Evolutionary conservation across 1,140 invertebrate genomes (phyloP), one percentile per base, ranked within the genome.

Genomic region (Muscidifurax raptorellus): DNA sequence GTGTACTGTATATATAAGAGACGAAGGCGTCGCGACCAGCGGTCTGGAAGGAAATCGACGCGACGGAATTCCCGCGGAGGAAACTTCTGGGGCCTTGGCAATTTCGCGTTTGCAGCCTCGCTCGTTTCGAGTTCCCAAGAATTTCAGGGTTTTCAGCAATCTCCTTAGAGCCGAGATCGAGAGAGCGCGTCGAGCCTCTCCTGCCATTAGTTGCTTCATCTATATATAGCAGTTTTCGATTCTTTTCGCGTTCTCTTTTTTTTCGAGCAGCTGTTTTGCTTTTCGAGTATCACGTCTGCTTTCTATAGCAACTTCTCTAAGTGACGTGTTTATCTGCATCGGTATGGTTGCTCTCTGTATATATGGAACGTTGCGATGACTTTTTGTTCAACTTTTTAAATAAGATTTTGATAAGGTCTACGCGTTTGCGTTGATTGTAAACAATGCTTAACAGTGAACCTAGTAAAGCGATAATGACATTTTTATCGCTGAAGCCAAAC

Each of bases 41-140:
- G 69, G 47, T 13, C 80, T 44, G 69, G 80, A 82, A 82, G 47
- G 18, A 59, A 82, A 72, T 72, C 80, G 80, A 9, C 69, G 18
- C 67, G 69, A 74, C 80, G 80, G 64, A 13, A 78, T 64, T 78
- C 59, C 22, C 77, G 66, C 36, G 52, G 44, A 77, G 40, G 32
- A 36, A 36, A 69, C 32, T 74, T 74, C 18, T 44, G 25, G 28
- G 80, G 69, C 27, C 66, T 47, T 25, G 66, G 64, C 66, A 79
- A 79, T 79, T 79, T 67, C 10, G 64, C 27, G 5, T 59, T 59
- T 12, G 30, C n/a, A n/a, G n/a, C 36, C 1, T 10, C 32, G 27
- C 78, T 74, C 78, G 32, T 47, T 27, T 30, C 30, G 30, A 44
- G 77, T 79, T 79, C 13, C 52, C 18, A 67, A 79, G 66, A 47